Evolutionary conservation across 2,113 vertebrate species (phyloP), one percentile per base, ranked within the genome.

Genomic region (Furnarius figulus): DNA sequence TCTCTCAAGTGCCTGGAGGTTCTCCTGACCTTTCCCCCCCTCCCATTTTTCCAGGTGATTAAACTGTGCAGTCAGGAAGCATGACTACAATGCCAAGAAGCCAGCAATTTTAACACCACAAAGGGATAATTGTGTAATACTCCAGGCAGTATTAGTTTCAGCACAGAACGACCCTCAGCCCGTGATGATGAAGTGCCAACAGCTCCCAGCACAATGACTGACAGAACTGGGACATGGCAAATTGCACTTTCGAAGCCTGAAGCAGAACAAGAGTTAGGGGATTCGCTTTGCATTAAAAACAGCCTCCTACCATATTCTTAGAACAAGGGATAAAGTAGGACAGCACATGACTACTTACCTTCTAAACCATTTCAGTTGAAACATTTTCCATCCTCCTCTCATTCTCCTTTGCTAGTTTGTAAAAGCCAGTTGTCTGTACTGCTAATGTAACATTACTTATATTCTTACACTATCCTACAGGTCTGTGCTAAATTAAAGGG

Each of bases 141-240:
- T 72, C 79, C 70, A 93, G 87, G 75, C 78, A 63, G 16, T 53
- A 67, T 58, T 58, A 84, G 65, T 78, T 88, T 81, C 73, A 92
- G 88, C 67, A 66, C 6, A 2, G 72, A 73, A 68, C 62, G 77
- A 73, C 93, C 88, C 79, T 89, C 88, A 76, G 77, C 66, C 4
- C 0, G 63, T 37, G 88, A 93, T 76, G 85, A 90, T 37, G 78
- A 39, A 89, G 72, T 1, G 6, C 82, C 61, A 72, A 17, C 94
- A 96, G 87, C 84, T 95, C 88, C 75, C 93, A 93, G 68, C 74
- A 62, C 74, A 61, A 8, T 88, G 95, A 95, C 49, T 96, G 95
- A 95, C 93, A 94, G 93, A 97, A 96, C 92, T 95, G 80, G 96
- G 93, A 95, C 93, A 59, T 9, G 37, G 81, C 85, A 96, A 95